Conservation (phyloP, 1,140 invertebrate species). For the Drosophila watanabei region DNA sequence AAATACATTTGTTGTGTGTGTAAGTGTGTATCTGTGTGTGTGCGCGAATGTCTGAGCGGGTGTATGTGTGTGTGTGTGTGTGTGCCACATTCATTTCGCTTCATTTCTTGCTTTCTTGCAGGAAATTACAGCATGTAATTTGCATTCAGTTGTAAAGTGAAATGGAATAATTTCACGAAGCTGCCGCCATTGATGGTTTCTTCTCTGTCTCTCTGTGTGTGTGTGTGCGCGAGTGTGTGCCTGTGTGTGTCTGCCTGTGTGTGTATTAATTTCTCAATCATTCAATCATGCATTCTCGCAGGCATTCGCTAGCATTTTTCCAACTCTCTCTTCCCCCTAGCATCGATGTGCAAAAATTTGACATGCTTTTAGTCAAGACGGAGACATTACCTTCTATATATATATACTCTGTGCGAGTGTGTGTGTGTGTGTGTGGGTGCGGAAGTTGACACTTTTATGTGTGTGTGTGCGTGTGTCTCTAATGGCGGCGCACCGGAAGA, state of each 20-base stretch:
- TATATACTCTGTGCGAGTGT: not conserved
- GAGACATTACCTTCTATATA: conserved; percentile 33
- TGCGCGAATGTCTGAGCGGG: conserved; percentile 22
- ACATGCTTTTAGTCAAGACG: conserved; percentile 77
- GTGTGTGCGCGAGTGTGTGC: conserved; percentile 10
- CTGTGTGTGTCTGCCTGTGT: conserved; percentile 49
- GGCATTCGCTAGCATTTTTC: conserved; percentile 22
- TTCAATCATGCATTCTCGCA: conserved; percentile 80
- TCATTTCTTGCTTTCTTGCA: conserved; percentile 83
- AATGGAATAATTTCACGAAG: conserved; percentile 82
- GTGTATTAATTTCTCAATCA: conserved; percentile 83
- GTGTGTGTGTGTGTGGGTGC: conserved; percentile 50
- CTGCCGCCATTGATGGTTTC: conserved; percentile 61
- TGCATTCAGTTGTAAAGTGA: conserved; percentile 84
- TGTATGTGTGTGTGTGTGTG: conserved; percentile 47
- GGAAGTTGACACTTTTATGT: conserved; percentile 80
- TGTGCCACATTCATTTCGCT: conserved; percentile 80
- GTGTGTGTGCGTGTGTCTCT: conserved; percentile 49
- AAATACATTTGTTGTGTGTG: conserved; percentile 46
- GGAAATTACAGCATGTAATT: conserved; percentile 84
- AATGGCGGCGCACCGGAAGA: conserved; percentile 61
- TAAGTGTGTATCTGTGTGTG: conserved; percentile 7
- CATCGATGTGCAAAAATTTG: conserved; percentile 65
- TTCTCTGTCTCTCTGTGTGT: not conserved
- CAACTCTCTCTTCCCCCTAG: not conserved